phyloP scores from a whole-genome alignment of 2,888 invertebrate genomes.

The Ichneumon xanthorius region DNA sequence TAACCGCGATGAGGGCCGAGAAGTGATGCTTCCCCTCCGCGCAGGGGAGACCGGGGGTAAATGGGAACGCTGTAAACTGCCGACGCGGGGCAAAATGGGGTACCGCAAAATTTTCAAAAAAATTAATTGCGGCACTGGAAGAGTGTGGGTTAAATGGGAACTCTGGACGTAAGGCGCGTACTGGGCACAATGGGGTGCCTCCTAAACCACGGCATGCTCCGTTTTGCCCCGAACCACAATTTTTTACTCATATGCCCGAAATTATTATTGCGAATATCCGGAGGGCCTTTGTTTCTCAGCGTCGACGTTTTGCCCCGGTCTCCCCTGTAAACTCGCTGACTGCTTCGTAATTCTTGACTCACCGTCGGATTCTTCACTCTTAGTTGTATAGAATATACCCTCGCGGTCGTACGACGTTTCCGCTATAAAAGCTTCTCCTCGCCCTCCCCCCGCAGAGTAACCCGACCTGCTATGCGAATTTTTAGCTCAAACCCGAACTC shows the following conservation, averaged over 20 bases:
- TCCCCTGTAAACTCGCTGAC: neutral
- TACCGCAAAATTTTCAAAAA: neutral
- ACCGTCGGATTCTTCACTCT: constrained; percentile 1
- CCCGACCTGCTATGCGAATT: constrained; percentile 59
- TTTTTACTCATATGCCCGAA: neutral
- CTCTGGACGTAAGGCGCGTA: neutral
- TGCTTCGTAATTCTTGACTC: constrained; percentile 8
- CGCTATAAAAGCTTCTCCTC: constrained; percentile 52
- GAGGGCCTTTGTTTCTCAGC: neutral
- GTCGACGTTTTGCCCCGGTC: neutral
- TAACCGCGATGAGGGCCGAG: constrained; percentile 37
- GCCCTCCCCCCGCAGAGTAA: constrained; percentile 31
- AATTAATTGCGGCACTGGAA: neutral
- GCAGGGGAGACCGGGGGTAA: neutral
- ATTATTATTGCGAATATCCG: neutral
- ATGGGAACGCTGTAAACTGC: neutral
- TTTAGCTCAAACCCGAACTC: constrained; percentile 53
- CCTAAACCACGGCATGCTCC: neutral
- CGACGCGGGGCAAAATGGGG: neutral
- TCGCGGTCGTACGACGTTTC: constrained; percentile 49
- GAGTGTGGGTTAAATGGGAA: neutral
- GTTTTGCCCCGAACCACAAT: neutral
- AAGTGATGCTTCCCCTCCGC: constrained; percentile 23
- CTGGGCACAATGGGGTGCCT: neutral
- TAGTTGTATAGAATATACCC: neutral